Conservation (phyloP, 1,140 invertebrate genomes). For the Bombus confusus region DNA sequence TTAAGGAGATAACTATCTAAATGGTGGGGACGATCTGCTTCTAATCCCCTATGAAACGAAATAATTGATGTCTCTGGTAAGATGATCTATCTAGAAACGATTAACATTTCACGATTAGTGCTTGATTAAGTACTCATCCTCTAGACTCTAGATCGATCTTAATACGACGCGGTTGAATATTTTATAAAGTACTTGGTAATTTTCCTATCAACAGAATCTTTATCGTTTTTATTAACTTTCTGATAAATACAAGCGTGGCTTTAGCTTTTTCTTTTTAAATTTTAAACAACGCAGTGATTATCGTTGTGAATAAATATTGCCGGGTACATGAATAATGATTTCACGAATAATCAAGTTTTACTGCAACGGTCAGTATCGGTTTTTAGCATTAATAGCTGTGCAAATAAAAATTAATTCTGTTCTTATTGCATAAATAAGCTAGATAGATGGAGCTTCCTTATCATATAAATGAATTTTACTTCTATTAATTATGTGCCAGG, state of each 20-base stretch:
- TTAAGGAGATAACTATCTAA: background rate
- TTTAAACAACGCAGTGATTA: background rate
- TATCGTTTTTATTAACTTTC: background rate
- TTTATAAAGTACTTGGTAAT: background rate
- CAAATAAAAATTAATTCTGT: background rate
- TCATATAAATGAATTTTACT: background rate
- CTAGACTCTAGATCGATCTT: background rate
- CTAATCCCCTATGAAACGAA: background rate
- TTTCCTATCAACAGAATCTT: background rate
- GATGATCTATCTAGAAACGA: background rate
- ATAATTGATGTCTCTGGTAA: background rate
- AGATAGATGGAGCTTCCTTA: background rate
- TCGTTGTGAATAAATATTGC: background rate
- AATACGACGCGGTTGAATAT: background rate
- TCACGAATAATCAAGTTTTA: background rate
- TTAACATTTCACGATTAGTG: background rate
- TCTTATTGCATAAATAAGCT: background rate
- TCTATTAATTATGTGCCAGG: background rate
- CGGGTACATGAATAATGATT: background rate
- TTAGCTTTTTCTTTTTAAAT: no score
- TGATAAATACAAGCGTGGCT: background rate
- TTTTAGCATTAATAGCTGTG: no score
- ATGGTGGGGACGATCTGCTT: background rate
- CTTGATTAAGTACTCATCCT: background rate
- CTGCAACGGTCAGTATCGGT: background rate